Evolutionary conservation across 2,113 vertebrate species (phyloP).

Genomic region (Helogale parvula): DNA sequence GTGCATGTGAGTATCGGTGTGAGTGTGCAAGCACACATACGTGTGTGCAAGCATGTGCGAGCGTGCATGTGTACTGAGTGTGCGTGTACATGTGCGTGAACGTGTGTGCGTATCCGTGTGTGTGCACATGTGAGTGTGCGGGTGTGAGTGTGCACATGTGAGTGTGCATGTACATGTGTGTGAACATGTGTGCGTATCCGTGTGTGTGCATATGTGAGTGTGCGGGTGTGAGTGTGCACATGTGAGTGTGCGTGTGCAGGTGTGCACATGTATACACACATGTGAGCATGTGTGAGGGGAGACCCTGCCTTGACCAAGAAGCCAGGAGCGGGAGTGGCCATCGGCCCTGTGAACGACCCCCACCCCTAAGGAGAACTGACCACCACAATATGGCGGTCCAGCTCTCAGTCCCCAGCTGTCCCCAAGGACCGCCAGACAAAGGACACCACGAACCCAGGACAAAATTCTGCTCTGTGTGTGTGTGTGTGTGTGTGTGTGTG

Average conservation of each 20-base stretch:
- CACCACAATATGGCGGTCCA: accelerated
- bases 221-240: neutral
- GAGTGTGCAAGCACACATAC: too few relatives aligned
- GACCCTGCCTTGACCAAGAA: neutral
- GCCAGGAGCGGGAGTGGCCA: accelerated
- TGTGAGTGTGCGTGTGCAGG: neutral
- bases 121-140: too few relatives aligned
- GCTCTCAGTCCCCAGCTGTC: neutral
- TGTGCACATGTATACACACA: neutral
- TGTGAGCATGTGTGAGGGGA: accelerated
- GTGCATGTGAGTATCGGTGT: too few relatives aligned
- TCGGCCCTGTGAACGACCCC: accelerated
- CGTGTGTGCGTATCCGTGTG: too few relatives aligned
- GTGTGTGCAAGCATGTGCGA: too few relatives aligned
- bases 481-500: neutral
- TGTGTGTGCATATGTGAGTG: neutral
- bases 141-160: too few relatives aligned
- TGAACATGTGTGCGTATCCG: too few relatives aligned
- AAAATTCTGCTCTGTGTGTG: neutral
- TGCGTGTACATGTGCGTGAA: too few relatives aligned
- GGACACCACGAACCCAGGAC: accelerated
- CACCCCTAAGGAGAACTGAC: accelerated
- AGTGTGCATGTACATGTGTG: neutral
- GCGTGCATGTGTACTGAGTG: too few relatives aligned
- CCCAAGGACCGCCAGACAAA: neutral